phyloP scores from a whole-genome alignment of 2,797 vertebrate genomes.

The Gymnocypris eckloni region DNA sequence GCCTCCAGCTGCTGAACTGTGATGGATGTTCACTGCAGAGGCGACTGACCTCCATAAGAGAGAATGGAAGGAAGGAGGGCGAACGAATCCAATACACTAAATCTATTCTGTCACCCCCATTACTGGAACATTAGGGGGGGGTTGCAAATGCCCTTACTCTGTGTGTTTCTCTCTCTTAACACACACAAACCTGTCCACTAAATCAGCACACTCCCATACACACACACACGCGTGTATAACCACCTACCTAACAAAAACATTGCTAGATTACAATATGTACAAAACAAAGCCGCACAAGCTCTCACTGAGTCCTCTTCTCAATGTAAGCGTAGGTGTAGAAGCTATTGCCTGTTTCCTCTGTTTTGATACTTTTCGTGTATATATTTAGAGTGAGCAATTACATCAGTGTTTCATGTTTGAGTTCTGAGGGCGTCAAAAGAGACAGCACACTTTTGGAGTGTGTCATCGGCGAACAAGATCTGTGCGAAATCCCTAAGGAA shows the following conservation, averaged over 20 bases:
- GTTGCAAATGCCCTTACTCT: constrained; percentile 34
- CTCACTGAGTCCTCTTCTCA: constrained; percentile 1
- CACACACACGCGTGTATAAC: not conserved
- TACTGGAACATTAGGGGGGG: constrained; percentile 47
- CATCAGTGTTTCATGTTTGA: constrained; percentile 36
- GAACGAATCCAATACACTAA: constrained; percentile 53
- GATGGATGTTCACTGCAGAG: constrained; percentile 82
- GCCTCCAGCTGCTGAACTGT: constrained; percentile 74
- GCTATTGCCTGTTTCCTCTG: constrained; percentile 28
- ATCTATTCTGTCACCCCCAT: constrained; percentile 57
- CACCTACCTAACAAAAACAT: constrained; percentile 8
- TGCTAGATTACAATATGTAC: not conserved
- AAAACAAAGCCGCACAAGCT: not conserved
- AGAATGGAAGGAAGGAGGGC: constrained; percentile 35
- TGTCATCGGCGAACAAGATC: constrained; percentile 2
- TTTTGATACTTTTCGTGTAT: constrained; percentile 38
- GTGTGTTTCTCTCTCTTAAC: constrained; percentile 29
- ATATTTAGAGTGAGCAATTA: constrained; percentile 63
- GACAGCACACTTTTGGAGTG: not conserved
- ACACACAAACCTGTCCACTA: constrained; percentile 32
- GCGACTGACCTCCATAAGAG: constrained; percentile 76
- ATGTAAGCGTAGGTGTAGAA: not conserved
- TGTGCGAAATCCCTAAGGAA: constrained; percentile 26
- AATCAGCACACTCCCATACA: constrained; percentile 17
- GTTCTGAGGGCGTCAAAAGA: constrained; percentile 38